Percentiles rank a stretch among this genome's conserved stretches.
Evolutionary conservation across 2,113 vertebrate genomes (phyloP).

Genomic region (Capricornis sumatraensis): DNA sequence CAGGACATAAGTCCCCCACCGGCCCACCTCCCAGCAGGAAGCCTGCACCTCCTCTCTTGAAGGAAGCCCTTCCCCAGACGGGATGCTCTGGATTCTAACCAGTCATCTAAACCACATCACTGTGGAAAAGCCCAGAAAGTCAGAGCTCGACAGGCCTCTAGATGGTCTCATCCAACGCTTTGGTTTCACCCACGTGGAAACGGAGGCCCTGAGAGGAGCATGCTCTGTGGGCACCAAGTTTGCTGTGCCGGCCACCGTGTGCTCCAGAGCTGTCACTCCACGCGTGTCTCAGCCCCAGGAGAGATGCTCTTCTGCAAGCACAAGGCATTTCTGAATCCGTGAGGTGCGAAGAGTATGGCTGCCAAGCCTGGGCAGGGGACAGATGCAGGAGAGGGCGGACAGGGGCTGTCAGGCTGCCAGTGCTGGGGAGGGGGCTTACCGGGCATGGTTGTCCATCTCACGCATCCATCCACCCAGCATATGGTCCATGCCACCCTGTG

Average conservation of each 20-base stretch:
- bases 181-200: accelerated
- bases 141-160: not conserved
- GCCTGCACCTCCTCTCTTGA: not conserved
- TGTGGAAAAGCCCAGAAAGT: not conserved
- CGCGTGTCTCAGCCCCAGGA: accelerated
- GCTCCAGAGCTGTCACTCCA: accelerated
- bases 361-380: accelerated
- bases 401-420: accelerated
- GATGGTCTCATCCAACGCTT: accelerated
- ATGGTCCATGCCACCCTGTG: accelerated
- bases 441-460: accelerated
- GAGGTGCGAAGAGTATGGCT: accelerated
- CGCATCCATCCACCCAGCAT: accelerated
- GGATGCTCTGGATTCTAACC: not conserved
- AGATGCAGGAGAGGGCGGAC: accelerated
- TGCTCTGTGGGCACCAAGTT: accelerated
- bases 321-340: accelerated
- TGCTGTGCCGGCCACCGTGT: accelerated
- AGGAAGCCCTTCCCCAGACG: accelerated
- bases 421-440: not conserved
- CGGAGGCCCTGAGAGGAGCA: accelerated
- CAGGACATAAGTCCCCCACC: not conserved
- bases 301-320: accelerated
- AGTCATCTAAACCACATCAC: not conserved
- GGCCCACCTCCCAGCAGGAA: accelerated